A percentile compares a stretch with the other conserved stretches of the same genome.
phyloP scores from a whole-genome alignment of 2,888 invertebrate genomes.

The Dryadula phaetusa region DNA sequence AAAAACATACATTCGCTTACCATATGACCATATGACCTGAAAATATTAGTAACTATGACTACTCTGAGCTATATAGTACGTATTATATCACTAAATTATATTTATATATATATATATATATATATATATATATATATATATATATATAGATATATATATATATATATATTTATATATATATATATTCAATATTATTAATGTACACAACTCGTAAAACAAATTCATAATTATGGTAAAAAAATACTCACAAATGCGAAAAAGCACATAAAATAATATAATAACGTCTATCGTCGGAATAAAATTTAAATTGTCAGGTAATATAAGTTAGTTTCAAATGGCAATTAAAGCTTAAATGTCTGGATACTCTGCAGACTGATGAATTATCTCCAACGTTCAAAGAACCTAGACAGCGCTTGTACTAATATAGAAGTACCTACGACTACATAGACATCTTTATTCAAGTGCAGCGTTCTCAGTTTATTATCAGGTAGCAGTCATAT shows the following conservation, averaged over 20 bases:
- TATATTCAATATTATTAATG: too few species aligned
- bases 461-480: constrained; percentile 1
- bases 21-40: too few species aligned
- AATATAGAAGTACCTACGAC: constrained; percentile 22
- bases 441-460: constrained; percentile 7
- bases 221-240: background rate
- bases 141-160: too few species aligned
- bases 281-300: constrained; percentile 10
- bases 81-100: too few species aligned
- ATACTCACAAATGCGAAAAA: background rate
- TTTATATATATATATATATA: too few species aligned
- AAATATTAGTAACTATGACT: background rate
- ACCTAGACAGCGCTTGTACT: constrained; percentile 34
- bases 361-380: constrained; percentile 43
- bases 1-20: background rate
- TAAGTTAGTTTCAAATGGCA: constrained; percentile 40
- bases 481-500: background rate
- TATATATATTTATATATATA: too few species aligned
- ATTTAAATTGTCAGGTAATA: constrained; percentile 36
- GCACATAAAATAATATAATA: background rate
- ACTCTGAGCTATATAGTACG: too few species aligned
- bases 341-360: constrained; percentile 45
- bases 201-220: too few species aligned
- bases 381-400: constrained; percentile 43
- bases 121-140: too few species aligned